Evolutionary conservation across 2,113 vertebrate genomes (phyloP).

Genomic region (Ammodytes dubius): DNA sequence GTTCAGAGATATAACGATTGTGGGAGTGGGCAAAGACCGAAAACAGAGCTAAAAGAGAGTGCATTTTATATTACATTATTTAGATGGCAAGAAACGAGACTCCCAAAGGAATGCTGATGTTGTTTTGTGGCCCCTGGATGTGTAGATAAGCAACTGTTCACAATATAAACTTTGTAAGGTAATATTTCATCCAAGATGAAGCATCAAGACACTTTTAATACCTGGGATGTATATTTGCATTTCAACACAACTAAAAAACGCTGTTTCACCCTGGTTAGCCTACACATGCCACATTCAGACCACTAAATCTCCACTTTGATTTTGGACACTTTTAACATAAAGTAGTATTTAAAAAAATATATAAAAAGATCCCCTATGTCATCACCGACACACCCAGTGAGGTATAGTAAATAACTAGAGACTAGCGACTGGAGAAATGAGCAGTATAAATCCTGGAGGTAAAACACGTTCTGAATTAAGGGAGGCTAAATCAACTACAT

Average conservation of each 20-base stretch:
- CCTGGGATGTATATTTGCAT: constrained; percentile 4
- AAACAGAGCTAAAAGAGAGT: no score
- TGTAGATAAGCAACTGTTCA: no score
- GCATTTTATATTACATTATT: no score
- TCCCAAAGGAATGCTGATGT: no score
- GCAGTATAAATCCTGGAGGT: constrained; percentile 70
- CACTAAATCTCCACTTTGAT: constrained; percentile 56
- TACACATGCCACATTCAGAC: constrained; percentile 16
- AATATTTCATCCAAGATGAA: no score
- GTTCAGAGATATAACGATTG: no score
- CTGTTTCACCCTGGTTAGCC: no score
- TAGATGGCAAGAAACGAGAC: no score
- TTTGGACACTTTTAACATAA: constrained; percentile 48
- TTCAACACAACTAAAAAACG: no score
- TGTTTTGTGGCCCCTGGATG: no score
- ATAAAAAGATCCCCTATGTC: constrained; percentile 24
- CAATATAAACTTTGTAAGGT: no score
- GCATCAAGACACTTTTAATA: constrained; percentile 2
- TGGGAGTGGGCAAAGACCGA: no score
- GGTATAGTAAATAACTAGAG: constrained; percentile 69
- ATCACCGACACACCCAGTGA: constrained; percentile 49
- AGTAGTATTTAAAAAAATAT: constrained; percentile 40
- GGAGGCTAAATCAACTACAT: constrained; percentile 76
- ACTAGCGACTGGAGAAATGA: constrained; percentile 68
- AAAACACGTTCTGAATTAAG: constrained; percentile 68